Base-by-base conservation (phyloP, 2,888 invertebrate species). In the Cantharis nigra region DNA sequence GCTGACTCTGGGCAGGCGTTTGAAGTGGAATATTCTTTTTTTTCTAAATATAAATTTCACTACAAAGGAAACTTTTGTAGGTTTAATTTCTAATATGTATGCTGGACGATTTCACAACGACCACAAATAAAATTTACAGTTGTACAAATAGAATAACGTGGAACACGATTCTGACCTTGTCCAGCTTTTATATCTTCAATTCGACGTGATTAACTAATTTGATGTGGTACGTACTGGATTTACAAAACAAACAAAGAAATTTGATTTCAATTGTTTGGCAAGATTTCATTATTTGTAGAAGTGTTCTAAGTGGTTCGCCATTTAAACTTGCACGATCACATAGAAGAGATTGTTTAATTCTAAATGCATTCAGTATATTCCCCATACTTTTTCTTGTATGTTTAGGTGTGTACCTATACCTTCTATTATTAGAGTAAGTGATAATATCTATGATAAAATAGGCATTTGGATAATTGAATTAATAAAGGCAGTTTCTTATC, bases 81-180 rank as follows among this genome's bases (percentile, higher is more conserved):
- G n/a, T 49, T 49, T 49, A 49, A 49, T 49, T 49, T 49, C 49
- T 49, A 49, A 49, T 49, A 67, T 67, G 65, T 65, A 67, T 67
- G 65, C 26, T 67, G 65, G 65, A 67, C 26, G 65, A 67, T 67
- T 67, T 67, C 65, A 67, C 65, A 67, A 67, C 23, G 26, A 23
- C 65, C 26, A 67, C 65, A 67, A 67, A 67, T 67, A 20, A 67
- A 67, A 67, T 67, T 67, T 67, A 67, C 65, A 67, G 65, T 67
- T 67, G 65, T 26, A 67, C 26, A 67, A 67, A 67, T 67, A 71
- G 28, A 26, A 70, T 26, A 63, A 71, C 71, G 28, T 20, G 65
- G 49, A 73, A 69, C 69, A 73, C 69, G 72, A 73, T 73, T 73
- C 67, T 73, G 67, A 73, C 72, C 72, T 73, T 69, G 69, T 67